Evolutionary conservation across 2,113 vertebrate genomes (phyloP).

Genomic region (Brachypteracias leptosomus): DNA sequence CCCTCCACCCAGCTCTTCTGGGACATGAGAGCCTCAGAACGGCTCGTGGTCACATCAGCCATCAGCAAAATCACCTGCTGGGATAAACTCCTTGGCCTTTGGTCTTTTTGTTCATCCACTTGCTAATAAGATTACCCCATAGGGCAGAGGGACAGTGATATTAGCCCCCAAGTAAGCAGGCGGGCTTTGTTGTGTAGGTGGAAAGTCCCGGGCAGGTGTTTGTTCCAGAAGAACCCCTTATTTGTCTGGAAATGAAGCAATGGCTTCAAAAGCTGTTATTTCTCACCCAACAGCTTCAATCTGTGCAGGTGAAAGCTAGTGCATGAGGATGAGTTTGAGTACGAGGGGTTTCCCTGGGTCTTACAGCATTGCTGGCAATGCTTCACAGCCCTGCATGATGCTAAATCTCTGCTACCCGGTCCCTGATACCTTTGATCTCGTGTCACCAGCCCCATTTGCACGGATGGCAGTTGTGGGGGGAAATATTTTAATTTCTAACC

Average conservation of each 20-base stretch:
- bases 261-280: background rate
- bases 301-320: no score
- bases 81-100: background rate
- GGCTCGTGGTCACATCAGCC: background rate
- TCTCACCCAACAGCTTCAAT: rapidly evolving
- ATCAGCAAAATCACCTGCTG: background rate
- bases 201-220: rapidly evolving
- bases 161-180: background rate
- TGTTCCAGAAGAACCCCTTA: rapidly evolving
- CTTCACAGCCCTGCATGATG: background rate
- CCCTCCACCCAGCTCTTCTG: rapidly evolving
- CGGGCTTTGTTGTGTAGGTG: rapidly evolving
- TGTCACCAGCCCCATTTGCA: background rate
- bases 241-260: background rate
- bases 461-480: background rate
- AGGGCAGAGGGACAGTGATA: background rate
- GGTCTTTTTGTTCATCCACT: background rate
- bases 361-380: background rate
- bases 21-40: background rate
- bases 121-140: background rate
- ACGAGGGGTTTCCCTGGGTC: background rate
- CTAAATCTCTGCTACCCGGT: background rate
- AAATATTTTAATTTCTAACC: background rate
- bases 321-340: background rate
- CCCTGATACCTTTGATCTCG: rapidly evolving